Evolutionary conservation across 1,140 invertebrate species (phyloP), one percentile per base, ranked within the genome.

Genomic region (Dinoponera quadriceps): DNA sequence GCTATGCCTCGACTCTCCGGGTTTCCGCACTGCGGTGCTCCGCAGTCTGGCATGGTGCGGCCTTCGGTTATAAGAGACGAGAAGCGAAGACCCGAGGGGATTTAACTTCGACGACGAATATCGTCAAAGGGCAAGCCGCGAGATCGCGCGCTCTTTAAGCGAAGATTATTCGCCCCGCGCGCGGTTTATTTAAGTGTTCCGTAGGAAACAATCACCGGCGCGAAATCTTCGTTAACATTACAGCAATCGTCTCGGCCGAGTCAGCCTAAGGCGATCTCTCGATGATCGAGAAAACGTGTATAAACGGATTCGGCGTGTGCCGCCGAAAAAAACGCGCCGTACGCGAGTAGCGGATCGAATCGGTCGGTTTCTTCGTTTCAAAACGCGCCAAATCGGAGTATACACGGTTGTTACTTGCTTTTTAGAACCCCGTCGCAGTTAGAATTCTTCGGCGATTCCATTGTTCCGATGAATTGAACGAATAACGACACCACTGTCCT

Each of bases 161-260:
- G 38, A 78, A 86, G 85, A 88, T 90, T 89, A 87, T 69, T 38
- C 77, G 48, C 51, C 38, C 38, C 60, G 72, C 86, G 83, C 59
- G 73, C 77, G 78, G 82, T 88, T 90, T 85, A 85, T 90, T 85
- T 90, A 90, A 90, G 89, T 91, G 85, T 85, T 85, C 83, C 57
- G 78, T 27, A 62, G 85, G 80, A 71, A 86, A 81, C 20, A 69
- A 77, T 73, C 87, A 60, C 59, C 48, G 44, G 57, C 63, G 65
- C 55, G 82, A 89, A 66, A 85, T 87, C 90, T 91, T 91, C 88
- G 90, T 91, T 91, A 91, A 92, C 91, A 82, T 74, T 86, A 83
- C 87, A 91, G 85, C 86, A 91, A 90, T 83, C 78, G 84, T 84
- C 85, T 91, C 85, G 85, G 75, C 78, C n/a, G n/a, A 86, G 51